Evolutionary conservation across 2,888 invertebrate species (phyloP), one percentile per base, ranked within the genome.

Genomic region (Leptopilina myrica): DNA sequence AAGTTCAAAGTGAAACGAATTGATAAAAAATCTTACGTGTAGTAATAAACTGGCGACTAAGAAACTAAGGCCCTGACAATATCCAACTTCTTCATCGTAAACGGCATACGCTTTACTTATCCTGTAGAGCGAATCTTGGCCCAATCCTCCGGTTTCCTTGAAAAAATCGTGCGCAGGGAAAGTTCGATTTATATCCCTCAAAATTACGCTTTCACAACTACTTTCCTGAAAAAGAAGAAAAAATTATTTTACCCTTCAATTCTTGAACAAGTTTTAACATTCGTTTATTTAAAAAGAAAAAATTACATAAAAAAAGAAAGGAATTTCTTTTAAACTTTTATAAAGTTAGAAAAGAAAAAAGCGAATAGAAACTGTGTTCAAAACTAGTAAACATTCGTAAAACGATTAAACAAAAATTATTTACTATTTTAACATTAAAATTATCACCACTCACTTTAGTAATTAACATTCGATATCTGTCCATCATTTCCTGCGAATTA

Each of bases 101-200:
- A 99, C 97, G 2, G 99, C 98, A 92, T 99, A 99, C 0, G 99
- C 99, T 91, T 98, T 97, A 90, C 98, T 98, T 89, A 99, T 96
- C 89, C 98, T 96, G 90, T 98, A 97, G 77, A 99, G 93, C 14
- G 98, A 96, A 92, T 99, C 99, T 92, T 99, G 99, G 0, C 99
- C 99, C 76, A 96, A 93, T 11, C 98, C 99, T 66, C 98, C 98
- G 43, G 95, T 96, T 92, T 98, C 98, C 92, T 97, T 97, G 93
- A 99, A 99, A 93, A 96, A 98, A 90, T 99, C 98, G 92, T 99
- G 99, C 53, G 99, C 99, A 11, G 99, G 99, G 93, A 99, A 99
- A 53, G 99, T 99, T 86, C 99, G 95, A 85, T 98, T 98, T 84
- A 99, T 98, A 92, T 99, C 99, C 78, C 99, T 94, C 88, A 97